phyloP scores from a whole-genome alignment of 2,888 invertebrate genomes.

The Pandemis cinnamomeana region DNA sequence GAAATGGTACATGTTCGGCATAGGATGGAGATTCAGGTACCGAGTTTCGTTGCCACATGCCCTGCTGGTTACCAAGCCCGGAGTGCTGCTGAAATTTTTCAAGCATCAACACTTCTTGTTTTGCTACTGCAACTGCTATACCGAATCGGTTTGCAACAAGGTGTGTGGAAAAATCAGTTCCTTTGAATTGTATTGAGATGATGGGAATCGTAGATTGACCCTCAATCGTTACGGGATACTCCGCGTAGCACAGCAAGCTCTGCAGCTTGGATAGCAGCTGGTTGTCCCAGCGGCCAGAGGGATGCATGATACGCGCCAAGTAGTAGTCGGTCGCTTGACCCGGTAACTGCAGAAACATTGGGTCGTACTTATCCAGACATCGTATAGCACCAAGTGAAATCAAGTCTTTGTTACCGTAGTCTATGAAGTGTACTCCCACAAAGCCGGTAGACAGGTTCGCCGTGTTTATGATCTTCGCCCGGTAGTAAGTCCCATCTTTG shows the following conservation, averaged over 20 bases:
- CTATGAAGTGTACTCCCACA: slow-evolving; percentile 87
- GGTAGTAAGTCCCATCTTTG: slow-evolving; percentile 87
- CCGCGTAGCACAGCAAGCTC: slow-evolving; percentile 73
- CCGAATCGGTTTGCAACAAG: slow-evolving; percentile 76
- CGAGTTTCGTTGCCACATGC: slow-evolving; percentile 64
- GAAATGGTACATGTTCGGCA: slow-evolving; percentile 74
- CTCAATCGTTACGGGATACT: slow-evolving; percentile 69
- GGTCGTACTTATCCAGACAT: slow-evolving; percentile 81
- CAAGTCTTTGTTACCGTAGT: slow-evolving; percentile 87
- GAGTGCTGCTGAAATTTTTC: slow-evolving; percentile 50
- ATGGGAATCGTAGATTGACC: slow-evolving; percentile 70
- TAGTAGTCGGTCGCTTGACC: slow-evolving; percentile 86
- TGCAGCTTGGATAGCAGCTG: slow-evolving; percentile 71
- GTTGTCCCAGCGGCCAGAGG: slow-evolving; percentile 82
- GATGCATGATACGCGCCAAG: slow-evolving; percentile 83
- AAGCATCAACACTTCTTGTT: slow-evolving; percentile 74
- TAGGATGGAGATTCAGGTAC: slow-evolving; percentile 59
- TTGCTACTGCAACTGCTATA: slow-evolving; percentile 71
- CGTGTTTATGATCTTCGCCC: slow-evolving; percentile 85
- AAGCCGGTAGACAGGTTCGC: slow-evolving; percentile 77
- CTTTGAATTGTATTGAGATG: slow-evolving; percentile 77
- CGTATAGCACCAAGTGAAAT: slow-evolving; percentile 85
- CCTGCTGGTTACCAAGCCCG: slow-evolving; percentile 56
- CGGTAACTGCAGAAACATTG: slow-evolving; percentile 77
- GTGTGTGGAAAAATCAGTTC: slow-evolving; percentile 78